Base-by-base conservation (phyloP, 1,140 invertebrate genomes). In the Physella acuta region DNA sequence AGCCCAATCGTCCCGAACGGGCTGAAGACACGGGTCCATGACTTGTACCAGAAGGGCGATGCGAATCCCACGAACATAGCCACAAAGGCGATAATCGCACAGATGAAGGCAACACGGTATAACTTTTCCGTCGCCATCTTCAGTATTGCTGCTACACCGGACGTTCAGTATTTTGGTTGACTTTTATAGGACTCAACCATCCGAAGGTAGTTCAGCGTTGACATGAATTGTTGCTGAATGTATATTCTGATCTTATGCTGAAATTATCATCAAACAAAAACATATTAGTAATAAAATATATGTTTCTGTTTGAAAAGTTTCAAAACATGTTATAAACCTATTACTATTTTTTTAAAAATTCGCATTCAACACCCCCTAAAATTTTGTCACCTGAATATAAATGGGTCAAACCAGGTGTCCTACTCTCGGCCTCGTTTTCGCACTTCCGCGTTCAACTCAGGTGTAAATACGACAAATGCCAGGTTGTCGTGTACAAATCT, bases 21-120 rank as follows among this genome's bases (percentile, higher is more conserved):
- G 72, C 90, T 93, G 82, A 93, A 94, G 30, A 95, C 94, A 76
- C 95, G 91, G 68, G 92, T 89, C 85, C 93, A 97, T 0, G 95
- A 97, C 80, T 95, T 91, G 68, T 98, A 91, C 96, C 96, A 99
- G 81, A 97, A 98, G 0, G 96, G 95, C 73, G 93, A 93, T 61
- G 91, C 91, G 85, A 97, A 98, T 2, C 94, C 91, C 67, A 97
- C 89, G 20, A 96, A 85, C 70, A 94, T 90, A 17, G 73, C 78
- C 4, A 84, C 63, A 28, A 84, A 80, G 3, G 80, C 81, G n/a
- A 79, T 28, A 36, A 83, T 62, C 2, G 77, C 69, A 64, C 77
- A 81, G 2, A 78, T 62, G 16, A 79, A 76, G 3, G 75, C 76
- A 28, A 77, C 72, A 68, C 76, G 74, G 52, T 78, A 74, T 37